Evolutionary conservation across 2,113 vertebrate genomes (phyloP).

Genomic region (Rissa tridactyla): DNA sequence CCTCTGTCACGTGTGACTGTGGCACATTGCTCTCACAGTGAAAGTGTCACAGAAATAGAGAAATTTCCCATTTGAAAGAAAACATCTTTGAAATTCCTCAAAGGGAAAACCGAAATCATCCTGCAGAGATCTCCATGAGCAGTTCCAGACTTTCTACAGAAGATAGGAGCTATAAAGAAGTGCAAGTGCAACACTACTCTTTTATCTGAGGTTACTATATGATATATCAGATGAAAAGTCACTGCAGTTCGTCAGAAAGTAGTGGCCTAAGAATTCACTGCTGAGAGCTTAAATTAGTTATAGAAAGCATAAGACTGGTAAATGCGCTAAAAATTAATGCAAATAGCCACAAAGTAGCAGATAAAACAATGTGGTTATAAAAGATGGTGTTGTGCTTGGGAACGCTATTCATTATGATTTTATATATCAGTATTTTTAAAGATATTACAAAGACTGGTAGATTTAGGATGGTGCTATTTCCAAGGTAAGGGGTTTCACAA

Average conservation of each 20-base stretch:
- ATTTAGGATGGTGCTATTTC: not conserved
- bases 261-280: not conserved
- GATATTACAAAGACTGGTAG: not conserved
- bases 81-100: conserved; percentile 29
- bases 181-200: not conserved
- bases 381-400: not conserved
- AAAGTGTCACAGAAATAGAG: not conserved
- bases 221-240: conserved; percentile 10
- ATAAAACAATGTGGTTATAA: not conserved
- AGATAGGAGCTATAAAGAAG: conserved; percentile 10
- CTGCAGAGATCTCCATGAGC: not conserved
- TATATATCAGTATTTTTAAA: not conserved
- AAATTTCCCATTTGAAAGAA: not conserved
- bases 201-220: conserved; percentile 14
- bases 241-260: not conserved
- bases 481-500: not conserved
- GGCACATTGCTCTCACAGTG: not conserved
- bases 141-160: conserved; percentile 27
- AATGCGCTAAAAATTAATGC: not conserved
- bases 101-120: not conserved
- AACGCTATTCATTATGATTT: not conserved
- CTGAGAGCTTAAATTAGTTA: not conserved
- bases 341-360: not conserved
- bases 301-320: not conserved
- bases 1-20: not conserved